A percentile compares a stretch with the other conserved stretches of the same genome.
Evolutionary conservation across 2,888 invertebrate genomes (phyloP).

Genomic region (Caenorhabditis angaria): DNA sequence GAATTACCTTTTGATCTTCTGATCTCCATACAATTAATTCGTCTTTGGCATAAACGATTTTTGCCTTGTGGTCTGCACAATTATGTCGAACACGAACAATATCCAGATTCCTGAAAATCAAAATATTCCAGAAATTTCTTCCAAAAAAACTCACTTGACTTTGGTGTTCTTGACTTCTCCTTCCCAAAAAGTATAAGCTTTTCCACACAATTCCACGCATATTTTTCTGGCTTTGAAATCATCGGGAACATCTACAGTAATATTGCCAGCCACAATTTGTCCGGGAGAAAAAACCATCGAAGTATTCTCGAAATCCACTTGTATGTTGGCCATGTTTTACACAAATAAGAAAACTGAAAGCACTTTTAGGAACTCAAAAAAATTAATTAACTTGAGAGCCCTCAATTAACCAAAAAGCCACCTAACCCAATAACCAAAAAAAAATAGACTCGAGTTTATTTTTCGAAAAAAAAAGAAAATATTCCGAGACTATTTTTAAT

Average conservation of each 20-base stretch:
- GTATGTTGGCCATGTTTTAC: conserved; percentile 7
- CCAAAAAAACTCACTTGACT: conserved; percentile 30
- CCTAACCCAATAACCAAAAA: not conserved
- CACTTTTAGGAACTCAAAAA: not conserved
- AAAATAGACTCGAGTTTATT: conserved; percentile 12
- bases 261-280: conserved; percentile 19
- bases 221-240: conserved; percentile 36
- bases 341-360: not conserved
- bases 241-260: conserved; percentile 24
- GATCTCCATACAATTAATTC: conserved; percentile 30
- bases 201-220: conserved; percentile 29
- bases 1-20: conserved; percentile 18
- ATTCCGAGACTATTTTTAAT: no score
- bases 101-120: conserved; percentile 23
- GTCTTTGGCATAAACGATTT: conserved; percentile 26
- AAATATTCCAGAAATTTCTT: not conserved
- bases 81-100: conserved; percentile 38
- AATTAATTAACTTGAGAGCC: not conserved
- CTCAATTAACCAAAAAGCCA: not conserved
- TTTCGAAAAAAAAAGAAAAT: conserved; percentile 7
- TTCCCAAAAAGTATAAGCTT: conserved; percentile 42
- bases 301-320: conserved; percentile 19
- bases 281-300: conserved; percentile 20
- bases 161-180: conserved; percentile 33
- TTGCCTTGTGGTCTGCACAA: conserved; percentile 37